phyloP scores from a whole-genome alignment of 2,797 vertebrate species.

The Phylloscopus collybita region DNA sequence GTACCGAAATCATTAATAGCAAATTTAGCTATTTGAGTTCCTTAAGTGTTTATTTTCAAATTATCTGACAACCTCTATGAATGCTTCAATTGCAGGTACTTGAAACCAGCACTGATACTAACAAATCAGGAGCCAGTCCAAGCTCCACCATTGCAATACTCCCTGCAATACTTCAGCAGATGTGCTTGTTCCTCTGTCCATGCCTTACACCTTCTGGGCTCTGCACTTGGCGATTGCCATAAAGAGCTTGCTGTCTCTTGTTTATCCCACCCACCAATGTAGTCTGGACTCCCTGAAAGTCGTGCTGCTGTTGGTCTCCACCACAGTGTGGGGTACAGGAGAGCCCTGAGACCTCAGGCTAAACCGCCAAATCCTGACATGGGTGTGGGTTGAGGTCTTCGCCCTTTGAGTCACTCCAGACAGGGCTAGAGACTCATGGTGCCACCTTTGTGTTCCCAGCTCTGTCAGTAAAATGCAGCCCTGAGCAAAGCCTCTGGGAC shows the following conservation, averaged over 20 bases:
- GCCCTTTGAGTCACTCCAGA: neutral
- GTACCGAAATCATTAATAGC: neutral
- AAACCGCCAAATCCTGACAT: neutral
- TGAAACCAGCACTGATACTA: neutral
- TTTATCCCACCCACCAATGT: neutral
- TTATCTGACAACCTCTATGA: neutral
- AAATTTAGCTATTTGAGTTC: neutral
- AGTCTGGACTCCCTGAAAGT: neutral
- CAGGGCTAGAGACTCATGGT: neutral
- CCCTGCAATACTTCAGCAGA: neutral
- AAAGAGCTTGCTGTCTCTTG: neutral
- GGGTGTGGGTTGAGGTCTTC: neutral
- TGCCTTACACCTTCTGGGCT: neutral
- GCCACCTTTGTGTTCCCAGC: neutral
- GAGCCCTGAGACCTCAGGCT: neutral
- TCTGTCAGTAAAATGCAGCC: neutral
- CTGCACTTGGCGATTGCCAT: neutral
- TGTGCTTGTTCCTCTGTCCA: neutral
- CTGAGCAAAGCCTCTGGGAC: neutral
- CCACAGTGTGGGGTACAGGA: neutral
- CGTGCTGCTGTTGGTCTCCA: fast-evolving
- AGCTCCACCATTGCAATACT: neutral
- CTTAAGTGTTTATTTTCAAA: neutral
- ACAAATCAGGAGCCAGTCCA: too few relatives aligned
- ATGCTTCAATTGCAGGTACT: neutral